Evolutionary conservation across 2,888 invertebrate genomes (phyloP).

Genomic region (Magallana nippona): DNA sequence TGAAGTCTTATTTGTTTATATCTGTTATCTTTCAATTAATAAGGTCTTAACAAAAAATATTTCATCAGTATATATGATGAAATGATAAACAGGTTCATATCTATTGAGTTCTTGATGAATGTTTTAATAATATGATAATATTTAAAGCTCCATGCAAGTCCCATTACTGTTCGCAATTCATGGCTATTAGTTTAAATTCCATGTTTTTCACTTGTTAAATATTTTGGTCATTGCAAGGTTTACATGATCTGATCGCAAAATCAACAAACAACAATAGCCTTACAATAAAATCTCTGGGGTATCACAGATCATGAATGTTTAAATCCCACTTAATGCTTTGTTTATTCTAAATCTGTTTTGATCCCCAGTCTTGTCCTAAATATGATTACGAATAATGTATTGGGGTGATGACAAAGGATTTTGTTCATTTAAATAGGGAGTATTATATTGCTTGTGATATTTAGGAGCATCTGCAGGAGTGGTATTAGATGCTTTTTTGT

Average conservation of each 20-base stretch:
- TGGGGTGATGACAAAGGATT: conserved; percentile 11
- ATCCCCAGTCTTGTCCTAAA: neutral
- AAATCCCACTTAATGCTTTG: conserved; percentile 33
- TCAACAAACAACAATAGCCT: conserved; percentile 19
- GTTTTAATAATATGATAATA: no score
- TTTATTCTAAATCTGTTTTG: conserved; percentile 30
- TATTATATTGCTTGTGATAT: neutral
- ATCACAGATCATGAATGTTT: conserved; percentile 13
- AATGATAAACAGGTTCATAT: no score
- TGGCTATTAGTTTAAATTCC: neutral
- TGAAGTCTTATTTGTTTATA: no score
- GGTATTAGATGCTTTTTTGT: neutral
- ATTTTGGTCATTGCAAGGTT: neutral
- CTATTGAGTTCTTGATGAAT: no score
- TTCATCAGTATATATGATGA: no score
- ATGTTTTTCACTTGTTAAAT: conserved; percentile 31
- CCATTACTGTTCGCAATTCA: neutral
- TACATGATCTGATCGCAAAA: conserved; percentile 30
- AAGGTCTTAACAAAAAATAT: no score
- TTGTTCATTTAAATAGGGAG: neutral
- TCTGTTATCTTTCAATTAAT: no score
- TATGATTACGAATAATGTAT: conserved; percentile 1
- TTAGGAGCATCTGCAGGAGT: neutral
- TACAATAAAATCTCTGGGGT: neutral
- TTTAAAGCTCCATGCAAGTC: no score